Evolutionary conservation across 2,113 vertebrate species (phyloP), one percentile per base, ranked within the genome.

Genomic region (Candoia aspera): DNA sequence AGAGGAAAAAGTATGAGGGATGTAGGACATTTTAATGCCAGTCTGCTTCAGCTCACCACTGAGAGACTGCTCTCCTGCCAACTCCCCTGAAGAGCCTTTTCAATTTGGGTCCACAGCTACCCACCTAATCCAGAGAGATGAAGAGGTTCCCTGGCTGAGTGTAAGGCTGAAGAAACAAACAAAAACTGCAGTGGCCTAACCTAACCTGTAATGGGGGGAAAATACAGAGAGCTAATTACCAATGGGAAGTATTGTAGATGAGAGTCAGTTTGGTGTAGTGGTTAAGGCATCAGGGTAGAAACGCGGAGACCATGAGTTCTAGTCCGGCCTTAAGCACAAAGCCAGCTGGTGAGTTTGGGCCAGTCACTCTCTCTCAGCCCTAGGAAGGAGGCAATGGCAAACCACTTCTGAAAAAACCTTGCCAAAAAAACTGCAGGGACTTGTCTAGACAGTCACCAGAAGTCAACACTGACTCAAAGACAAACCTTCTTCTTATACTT

Each of bases 61-160:
- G 55, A 85, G 89, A 85, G 49, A 55, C 13, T 29, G 12, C 46
- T 55, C 24, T 57, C n/a, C 23, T 92, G 91, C 91, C 58, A 92
- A 89, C 59, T 89, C 79, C 49, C 91, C 79, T 88, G n/a, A 89
- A 85, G 87, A 89, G 49, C 79, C 59, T 54, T 64, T 92, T 64
- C n/a, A 42, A 13, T 85, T 68, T 57, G n/a, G 87, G 59, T 19
- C 79, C 49, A 64, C 15, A 85, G 87, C 29, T 57, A 55, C 46
- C 42, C 60, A 79, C 57, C 58, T 89, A 85, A 85, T 92, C 87
- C 87, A 92, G n/a, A 21, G 73, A 89, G 58, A 92, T 85, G 58
- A 83, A 85, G 73, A 3, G 8, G n/a, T 92, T 89, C 79, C 87
- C 58, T 92, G 79, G 73, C 88, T 64, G 58, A 46, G 42, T 1